phyloP scores from a whole-genome alignment of 2,113 vertebrate species.

The Poeciliopsis prolifica region DNA sequence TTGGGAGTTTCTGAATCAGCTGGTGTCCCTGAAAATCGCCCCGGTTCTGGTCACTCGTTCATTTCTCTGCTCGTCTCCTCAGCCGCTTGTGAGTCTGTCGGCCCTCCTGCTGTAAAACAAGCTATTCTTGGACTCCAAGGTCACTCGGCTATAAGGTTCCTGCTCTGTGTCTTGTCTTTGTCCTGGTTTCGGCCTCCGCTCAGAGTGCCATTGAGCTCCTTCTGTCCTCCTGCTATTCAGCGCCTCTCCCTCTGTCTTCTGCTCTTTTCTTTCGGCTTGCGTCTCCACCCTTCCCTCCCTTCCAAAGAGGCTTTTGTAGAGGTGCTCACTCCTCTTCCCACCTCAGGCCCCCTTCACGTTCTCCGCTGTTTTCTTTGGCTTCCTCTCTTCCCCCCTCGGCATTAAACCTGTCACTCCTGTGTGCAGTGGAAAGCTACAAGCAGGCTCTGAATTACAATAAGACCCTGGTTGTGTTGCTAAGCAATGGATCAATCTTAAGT shows the following conservation, averaged over 20 bases:
- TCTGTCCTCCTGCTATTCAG: slow-evolving; percentile 17
- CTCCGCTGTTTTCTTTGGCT: slow-evolving; percentile 41
- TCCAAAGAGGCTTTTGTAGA: slow-evolving; percentile 40
- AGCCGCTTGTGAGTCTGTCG: not conserved
- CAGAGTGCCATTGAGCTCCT: slow-evolving; percentile 22
- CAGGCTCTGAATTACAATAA: slow-evolving; percentile 88
- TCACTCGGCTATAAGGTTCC: slow-evolving; percentile 44
- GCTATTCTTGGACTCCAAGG: slow-evolving; percentile 56
- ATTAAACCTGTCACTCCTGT: slow-evolving; percentile 87
- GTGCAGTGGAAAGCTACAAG: slow-evolving; percentile 86
- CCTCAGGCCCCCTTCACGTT: slow-evolving; percentile 47
- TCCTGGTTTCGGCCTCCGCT: slow-evolving; percentile 24
- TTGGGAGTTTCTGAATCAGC: not conserved
- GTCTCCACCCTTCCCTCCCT: slow-evolving; percentile 29
- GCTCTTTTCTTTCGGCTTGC: slow-evolving; percentile 40
- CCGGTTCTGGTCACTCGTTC: not conserved
- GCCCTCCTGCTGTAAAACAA: slow-evolving; percentile 17
- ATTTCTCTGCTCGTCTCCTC: not conserved
- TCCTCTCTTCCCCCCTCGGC: slow-evolving; percentile 61
- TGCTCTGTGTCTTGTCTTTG: slow-evolving; percentile 35
- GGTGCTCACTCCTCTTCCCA: slow-evolving; percentile 54
- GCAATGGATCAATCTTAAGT: slow-evolving; percentile 80
- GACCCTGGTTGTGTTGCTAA: slow-evolving; percentile 83
- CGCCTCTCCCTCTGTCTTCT: slow-evolving; percentile 7
- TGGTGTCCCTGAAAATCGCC: not conserved